Evolutionary conservation across 2,888 invertebrate species (phyloP), one percentile per base, ranked within the genome.

Genomic region (Pollenia griseotomentosa): DNA sequence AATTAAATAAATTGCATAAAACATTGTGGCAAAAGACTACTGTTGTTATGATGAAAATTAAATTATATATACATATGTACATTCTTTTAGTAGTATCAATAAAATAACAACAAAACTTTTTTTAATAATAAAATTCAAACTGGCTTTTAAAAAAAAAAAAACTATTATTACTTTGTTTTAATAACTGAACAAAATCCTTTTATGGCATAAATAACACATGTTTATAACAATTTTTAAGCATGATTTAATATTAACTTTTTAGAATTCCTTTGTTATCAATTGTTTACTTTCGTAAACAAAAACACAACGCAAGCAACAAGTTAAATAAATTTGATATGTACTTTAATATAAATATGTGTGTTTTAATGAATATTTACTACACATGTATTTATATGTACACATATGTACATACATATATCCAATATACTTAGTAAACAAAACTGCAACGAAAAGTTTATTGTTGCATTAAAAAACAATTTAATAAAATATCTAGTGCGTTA

Each of bases 391-490:
- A n/a, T 63, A 68, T 51, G 23, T 23, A 46, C 23, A 46, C 11
- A 16, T n/a, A n/a, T 16, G 2, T 51, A 16, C 11, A 42, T 53
- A 46, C 16, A n/a, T 19, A 55, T 23, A 3, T 33, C 42, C 19
- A 40, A 51, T 74, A 48, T 40, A 66, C 42, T 48, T 40, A 44
- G 16, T 82, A 66, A 66, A 74, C 65, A 74, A 81, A 57, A 23
- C 19, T 40, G 33, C 57, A 55, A 66, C 57, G 33, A 57, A 78
- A 65, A 73, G n/a, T 55, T 46, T 66, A 82, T 59, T 66, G 57
- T 74, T 74, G 65, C 19, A 74, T 65, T 82, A 42, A 74, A 82
- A 74, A 82, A 74, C 81, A 66, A 48, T 74, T 19, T 66, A 51
- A n/a, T 70, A 40, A 59, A 79, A 70, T 70, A 70, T 79, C 9